A percentile compares a stretch with the other conserved stretches of the same genome.
Conservation (phyloP, 2,113 vertebrate genomes). For the Takifugu flavidus region DNA sequence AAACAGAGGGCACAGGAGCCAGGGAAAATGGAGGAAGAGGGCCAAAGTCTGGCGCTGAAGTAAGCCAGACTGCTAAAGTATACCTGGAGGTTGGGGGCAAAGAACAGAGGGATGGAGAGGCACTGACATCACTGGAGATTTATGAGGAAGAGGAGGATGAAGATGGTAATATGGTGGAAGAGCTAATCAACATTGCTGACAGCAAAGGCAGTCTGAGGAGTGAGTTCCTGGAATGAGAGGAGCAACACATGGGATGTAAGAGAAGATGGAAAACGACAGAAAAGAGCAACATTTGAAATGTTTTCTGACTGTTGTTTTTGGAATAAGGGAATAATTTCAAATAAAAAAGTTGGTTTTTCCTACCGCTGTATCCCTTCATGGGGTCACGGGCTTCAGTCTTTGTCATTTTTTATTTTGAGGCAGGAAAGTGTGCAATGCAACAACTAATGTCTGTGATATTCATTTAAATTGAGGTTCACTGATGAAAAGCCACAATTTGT, state of each 20-base stretch:
- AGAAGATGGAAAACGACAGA: background rate
- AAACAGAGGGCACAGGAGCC: slow-evolving; percentile 16
- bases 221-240: slow-evolving; percentile 39
- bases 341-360: slow-evolving; percentile 2
- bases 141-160: slow-evolving; percentile 54
- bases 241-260: background rate
- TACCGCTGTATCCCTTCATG: no score
- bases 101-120: slow-evolving; percentile 36
- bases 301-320: background rate
- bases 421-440: no score
- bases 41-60: background rate
- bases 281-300: background rate
- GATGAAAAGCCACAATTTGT: no score
- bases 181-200: slow-evolving; percentile 57
- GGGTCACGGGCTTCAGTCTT: no score
- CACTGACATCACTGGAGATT: slow-evolving; percentile 25
- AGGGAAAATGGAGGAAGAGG: slow-evolving; percentile 9
- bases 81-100: slow-evolving; percentile 60
- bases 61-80: slow-evolving; percentile 45
- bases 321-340: background rate
- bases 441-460: no score
- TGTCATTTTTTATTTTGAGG: no score
- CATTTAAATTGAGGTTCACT: no score
- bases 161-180: slow-evolving; percentile 45
- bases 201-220: slow-evolving; percentile 58